These are phyloP conservation scores for Nerophis lumbriciformis DNA, from an alignment of 2,113 vertebrate species.

Conservation along the genomic window DNA sequence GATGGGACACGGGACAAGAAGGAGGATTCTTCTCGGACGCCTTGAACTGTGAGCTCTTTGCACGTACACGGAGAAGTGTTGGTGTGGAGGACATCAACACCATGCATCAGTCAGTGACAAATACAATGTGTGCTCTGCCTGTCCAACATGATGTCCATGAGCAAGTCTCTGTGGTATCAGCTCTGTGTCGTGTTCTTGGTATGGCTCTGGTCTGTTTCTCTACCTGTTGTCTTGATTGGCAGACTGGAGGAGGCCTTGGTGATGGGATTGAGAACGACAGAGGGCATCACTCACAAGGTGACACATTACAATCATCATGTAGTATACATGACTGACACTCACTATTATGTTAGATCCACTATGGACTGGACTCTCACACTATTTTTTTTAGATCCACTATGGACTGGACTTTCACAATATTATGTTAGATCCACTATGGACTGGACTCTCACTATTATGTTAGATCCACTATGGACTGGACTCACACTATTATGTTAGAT, in stretches of 20 bases:
- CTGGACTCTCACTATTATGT: too few relatives aligned
- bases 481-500: too few relatives aligned
- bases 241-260: conserved; percentile 87
- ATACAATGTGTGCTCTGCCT: neutral
- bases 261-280: conserved; percentile 81
- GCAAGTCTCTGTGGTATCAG: conserved; percentile 12
- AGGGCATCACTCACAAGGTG: conserved; percentile 83
- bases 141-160: conserved; percentile 32
- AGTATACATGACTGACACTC: neutral
- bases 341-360: too few relatives aligned
- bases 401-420: too few relatives aligned
- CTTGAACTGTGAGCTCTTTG: conserved; percentile 76
- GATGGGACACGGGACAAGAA: conserved; percentile 81
- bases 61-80: conserved; percentile 12
- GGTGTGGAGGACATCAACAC: neutral
- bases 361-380: too few relatives aligned
- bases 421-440: too few relatives aligned
- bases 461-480: too few relatives aligned
- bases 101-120: conserved; percentile 5
- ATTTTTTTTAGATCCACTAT: too few relatives aligned
- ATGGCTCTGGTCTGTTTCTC: neutral
- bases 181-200: conserved; percentile 17
- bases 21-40: conserved; percentile 57
- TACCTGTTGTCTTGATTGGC: conserved; percentile 21
- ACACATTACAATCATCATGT: conserved; percentile 7